Base-by-base conservation (phyloP, 1,140 invertebrate species). In the Mylabris phalerata region DNA sequence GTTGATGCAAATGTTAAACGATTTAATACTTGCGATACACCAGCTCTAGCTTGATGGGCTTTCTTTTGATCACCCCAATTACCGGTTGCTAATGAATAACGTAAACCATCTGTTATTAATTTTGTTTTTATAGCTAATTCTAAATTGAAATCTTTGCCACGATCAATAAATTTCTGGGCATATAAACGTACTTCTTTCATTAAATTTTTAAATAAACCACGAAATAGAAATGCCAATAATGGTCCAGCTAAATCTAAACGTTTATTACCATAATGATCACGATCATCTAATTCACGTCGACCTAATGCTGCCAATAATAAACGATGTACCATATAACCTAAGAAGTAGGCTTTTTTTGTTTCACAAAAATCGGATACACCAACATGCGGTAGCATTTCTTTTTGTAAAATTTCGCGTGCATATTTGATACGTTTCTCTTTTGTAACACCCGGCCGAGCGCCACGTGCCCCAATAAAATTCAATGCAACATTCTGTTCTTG, bases 41-140 rank as follows among this genome's bases (percentile, higher is more conserved):
- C 80, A 66, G 68, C 70, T 60, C 71, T 51, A 11, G 71, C 72
- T 77, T 97, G 93, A 87, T 98, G 96, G 59, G 97, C 97, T 75
- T 99, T 99, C 75, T 98, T 99, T 77, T 99, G 97, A 75, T 99
- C 97, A 40, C 97, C 97, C 97, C 97, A 99, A 77, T 99, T 99
- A 32, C 97, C 97, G 41, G 97, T 99, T 67, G 97, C 96, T 61
- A 99, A 78, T 0, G 96, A 98, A 75, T 99, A 99, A 62, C 93
- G 80, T 24, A 99, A 78, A n/a, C 97, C 97, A 76, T 98, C 95
- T 2, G 96, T 98, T 50, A 99, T 98, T 42, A 98, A 94, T 73
- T 95, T 88, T 0, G 95, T 98, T 76, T 98, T 98, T 45, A 99
- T 96, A 26, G 96, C 95, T 50, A 98, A 77, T 70, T 98, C 95